phyloP scores from a whole-genome alignment of 1,140 invertebrate genomes.

The Lithobius niger region DNA sequence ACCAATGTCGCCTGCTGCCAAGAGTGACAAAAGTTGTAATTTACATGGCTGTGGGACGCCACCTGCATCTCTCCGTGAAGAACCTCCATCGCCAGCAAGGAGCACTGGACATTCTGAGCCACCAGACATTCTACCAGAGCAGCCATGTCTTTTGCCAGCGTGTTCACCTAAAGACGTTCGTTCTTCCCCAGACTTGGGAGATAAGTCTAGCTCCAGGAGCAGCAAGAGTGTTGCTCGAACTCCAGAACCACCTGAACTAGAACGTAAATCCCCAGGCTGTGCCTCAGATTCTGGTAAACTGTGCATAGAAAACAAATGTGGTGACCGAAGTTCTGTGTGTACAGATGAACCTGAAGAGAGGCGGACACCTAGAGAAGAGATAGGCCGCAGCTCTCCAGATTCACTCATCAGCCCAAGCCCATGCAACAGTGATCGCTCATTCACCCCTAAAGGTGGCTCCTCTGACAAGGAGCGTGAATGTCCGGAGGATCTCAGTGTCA shows the following conservation, averaged over 20 bases:
- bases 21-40: no score
- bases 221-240: constrained; percentile 12
- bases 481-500: constrained; percentile 5
- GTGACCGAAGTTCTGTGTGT: constrained; percentile 12
- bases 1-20: no score
- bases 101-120: no score
- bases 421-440: constrained; percentile 4
- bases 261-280: constrained; percentile 16
- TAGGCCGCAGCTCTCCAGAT: constrained; percentile 7
- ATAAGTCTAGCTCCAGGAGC: not conserved
- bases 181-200: constrained; percentile 12
- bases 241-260: constrained; percentile 16
- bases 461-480: not conserved
- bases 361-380: constrained; percentile 13
- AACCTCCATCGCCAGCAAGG: no score
- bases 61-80: no score
- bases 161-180: constrained; percentile 18
- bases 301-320: constrained; percentile 16
- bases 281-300: constrained; percentile 15
- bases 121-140: no score
- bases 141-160: no score
- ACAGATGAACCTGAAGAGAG: constrained; percentile 17
- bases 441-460: not conserved
- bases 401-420: constrained; percentile 2
- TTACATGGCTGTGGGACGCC: no score